These are phyloP conservation scores for Spilarctia lutea DNA, from an alignment of 2,888 invertebrate genomes.

Conservation along the genomic window DNA sequence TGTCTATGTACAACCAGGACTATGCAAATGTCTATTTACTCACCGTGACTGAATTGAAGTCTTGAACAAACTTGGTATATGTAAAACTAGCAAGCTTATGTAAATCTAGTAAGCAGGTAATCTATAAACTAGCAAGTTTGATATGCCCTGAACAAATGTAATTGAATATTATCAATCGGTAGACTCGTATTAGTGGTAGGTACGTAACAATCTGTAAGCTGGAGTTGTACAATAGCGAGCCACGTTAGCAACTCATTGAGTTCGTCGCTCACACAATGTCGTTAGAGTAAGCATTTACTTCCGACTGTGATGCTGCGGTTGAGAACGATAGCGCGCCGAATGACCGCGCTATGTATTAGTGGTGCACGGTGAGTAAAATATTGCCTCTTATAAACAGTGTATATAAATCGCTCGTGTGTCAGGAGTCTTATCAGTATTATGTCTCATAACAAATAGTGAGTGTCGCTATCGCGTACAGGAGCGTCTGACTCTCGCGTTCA, in stretches of 20 bases:
- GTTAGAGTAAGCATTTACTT: conserved; percentile 1
- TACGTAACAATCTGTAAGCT: not conserved
- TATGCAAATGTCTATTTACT: too few species aligned
- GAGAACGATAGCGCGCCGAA: not conserved
- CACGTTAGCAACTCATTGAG: not conserved
- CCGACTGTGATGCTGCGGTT: not conserved
- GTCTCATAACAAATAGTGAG: conserved; percentile 2
- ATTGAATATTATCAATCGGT: not conserved
- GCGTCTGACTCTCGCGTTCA: not conserved
- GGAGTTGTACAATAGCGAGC: not conserved
- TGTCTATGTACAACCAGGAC: not conserved
- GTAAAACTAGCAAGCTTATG: too few species aligned
- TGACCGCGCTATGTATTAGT: not conserved
- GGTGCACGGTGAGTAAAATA: not conserved
- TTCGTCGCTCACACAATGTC: not conserved
- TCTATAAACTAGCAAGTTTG: not conserved
- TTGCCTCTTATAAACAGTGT: not conserved
- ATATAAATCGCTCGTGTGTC: conserved; percentile 7
- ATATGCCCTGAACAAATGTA: not conserved
- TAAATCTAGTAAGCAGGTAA: too few species aligned
- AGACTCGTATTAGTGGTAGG: not conserved
- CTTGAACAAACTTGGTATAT: too few species aligned
- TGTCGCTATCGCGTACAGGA: not conserved
- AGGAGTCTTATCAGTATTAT: conserved; percentile 12
- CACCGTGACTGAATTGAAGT: too few species aligned